Evolutionary conservation across 23 tunicate genomes (phyloP).

Genomic region (Styela plicata): DNA sequence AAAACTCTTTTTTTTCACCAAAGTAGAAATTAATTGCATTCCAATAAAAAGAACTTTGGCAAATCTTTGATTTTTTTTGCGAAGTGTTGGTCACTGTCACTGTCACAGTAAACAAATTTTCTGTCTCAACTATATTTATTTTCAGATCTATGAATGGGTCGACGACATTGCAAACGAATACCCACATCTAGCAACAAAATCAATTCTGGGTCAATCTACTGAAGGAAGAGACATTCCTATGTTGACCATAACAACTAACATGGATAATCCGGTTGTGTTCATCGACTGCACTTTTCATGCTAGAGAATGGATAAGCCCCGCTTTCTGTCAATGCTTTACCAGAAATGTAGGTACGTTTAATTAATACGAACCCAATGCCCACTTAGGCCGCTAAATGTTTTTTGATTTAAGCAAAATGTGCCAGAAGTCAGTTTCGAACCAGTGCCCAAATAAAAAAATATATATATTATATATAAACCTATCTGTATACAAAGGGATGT

Average conservation of each 20-base stretch:
- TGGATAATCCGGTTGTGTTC: conserved; percentile 46
- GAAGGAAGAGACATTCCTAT: conserved; percentile 56
- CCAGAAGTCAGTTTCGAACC: no score
- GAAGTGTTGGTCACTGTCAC: no score
- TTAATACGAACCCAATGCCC: no score
- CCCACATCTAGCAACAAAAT: conserved; percentile 9
- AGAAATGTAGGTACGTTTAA: conserved; percentile 74
- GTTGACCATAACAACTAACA: conserved; percentile 30
- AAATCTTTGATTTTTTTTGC: no score
- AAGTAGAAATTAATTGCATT: no score
- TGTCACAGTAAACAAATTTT: no score
- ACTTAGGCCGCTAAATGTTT: neutral
- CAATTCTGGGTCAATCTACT: neutral
- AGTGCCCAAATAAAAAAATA: no score
- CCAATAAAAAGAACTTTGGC: no score
- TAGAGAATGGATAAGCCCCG: conserved; percentile 96
- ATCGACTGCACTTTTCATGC: conserved; percentile 96
- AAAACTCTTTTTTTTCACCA: no score
- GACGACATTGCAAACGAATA: conserved; percentile 42
- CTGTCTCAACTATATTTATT: neutral
- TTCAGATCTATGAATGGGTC: conserved; percentile 53
- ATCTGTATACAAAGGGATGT: no score
- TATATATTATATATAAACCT: no score
- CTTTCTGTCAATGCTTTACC: conserved; percentile 87
- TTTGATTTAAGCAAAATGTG: no score